Evolutionary conservation across 1,140 invertebrate genomes (phyloP), one percentile per base, ranked within the genome.

Genomic region (Matsumurasca onukii): DNA sequence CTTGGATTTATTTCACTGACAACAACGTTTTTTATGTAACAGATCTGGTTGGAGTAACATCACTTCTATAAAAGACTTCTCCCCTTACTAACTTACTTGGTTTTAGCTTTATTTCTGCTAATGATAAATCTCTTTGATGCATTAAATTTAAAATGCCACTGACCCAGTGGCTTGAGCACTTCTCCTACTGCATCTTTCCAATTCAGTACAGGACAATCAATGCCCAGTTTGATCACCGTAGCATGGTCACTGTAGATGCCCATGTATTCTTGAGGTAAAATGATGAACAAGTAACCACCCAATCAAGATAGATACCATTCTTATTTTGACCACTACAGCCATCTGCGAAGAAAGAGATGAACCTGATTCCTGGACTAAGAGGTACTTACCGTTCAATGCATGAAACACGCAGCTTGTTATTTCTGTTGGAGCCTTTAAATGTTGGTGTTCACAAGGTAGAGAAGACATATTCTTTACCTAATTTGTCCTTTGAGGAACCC

Each of bases 261-360:
- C n/a, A 29, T 31, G 66, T 70, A 71, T 1, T 61, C 45, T 29
- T 49, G 39, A 20, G 68, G 63, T 25, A 22, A 29, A 63, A 66
- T 48, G 45, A 77, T 70, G 17, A 65, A 70, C 67, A 71, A 73
- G 25, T 67, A 25, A 15, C 61, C 76, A 71, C 69, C 75, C 71
- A 64, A 39, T 70, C 74, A n/a, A 73, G 69, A 13, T 72, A 73
- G 69, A 13, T 72, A 22, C 69, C 45, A 65, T 77, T 78, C 73
- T 78, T 79, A 69, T 78, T 77, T 69, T 77, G 75, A 12, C 71
- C 72, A 24, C 63, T 71, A 66, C 73, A 77, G 2, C 71, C 73
- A 73, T 77, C 73, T 34, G 73, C 71, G 31, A 39, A 39, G 17
- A 39, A 17, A 17, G 5, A 17, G 17, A 39, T 17, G 5, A 17